A percentile compares a stretch with the other conserved stretches of the same genome.
phyloP scores from a whole-genome alignment of 1,140 invertebrate genomes.

The Drosophila suzukii region DNA sequence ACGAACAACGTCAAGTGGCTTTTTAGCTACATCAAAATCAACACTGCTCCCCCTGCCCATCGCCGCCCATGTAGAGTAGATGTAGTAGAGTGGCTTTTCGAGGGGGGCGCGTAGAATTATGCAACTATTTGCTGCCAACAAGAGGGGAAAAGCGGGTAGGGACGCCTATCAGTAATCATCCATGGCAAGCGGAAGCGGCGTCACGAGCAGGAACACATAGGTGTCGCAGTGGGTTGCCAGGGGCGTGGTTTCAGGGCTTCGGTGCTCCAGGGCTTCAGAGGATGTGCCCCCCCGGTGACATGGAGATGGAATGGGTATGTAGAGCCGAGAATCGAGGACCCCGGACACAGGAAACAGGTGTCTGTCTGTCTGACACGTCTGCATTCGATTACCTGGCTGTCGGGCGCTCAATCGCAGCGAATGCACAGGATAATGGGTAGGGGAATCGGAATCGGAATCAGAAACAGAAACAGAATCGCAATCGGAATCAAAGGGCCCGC shows the following conservation, averaged over 20 bases:
- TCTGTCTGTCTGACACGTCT: slow-evolving; percentile 38
- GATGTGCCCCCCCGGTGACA: not conserved
- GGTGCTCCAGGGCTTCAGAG: not conserved
- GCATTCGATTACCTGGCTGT: slow-evolving; percentile 37
- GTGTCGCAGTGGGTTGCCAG: not conserved
- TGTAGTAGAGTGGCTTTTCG: slow-evolving; percentile 64
- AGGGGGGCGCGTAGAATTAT: slow-evolving; percentile 61
- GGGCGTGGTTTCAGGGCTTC: too few species aligned
- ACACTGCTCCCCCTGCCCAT: slow-evolving; percentile 44
- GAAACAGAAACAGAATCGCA: not conserved
- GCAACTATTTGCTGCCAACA: slow-evolving; percentile 76
- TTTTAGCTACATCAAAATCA: slow-evolving; percentile 81
- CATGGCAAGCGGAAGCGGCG: slow-evolving; percentile 22
- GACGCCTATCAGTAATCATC: slow-evolving; percentile 45
- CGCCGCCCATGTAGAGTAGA: not conserved
- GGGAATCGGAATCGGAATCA: not conserved
- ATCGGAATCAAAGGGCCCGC: not conserved
- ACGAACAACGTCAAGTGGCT: slow-evolving; percentile 64
- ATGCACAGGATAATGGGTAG: too few species aligned
- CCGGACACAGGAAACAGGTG: slow-evolving; percentile 32
- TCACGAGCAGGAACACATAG: slow-evolving; percentile 1
- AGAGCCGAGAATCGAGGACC: not conserved
- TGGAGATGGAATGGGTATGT: too few species aligned
- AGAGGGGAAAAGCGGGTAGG: slow-evolving; percentile 4
- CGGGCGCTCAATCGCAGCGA: slow-evolving; percentile 17